These are phyloP conservation scores for Chaetorhynchus papuensis DNA, from an alignment of 2,113 vertebrate genomes.

Conservation along the genomic window DNA sequence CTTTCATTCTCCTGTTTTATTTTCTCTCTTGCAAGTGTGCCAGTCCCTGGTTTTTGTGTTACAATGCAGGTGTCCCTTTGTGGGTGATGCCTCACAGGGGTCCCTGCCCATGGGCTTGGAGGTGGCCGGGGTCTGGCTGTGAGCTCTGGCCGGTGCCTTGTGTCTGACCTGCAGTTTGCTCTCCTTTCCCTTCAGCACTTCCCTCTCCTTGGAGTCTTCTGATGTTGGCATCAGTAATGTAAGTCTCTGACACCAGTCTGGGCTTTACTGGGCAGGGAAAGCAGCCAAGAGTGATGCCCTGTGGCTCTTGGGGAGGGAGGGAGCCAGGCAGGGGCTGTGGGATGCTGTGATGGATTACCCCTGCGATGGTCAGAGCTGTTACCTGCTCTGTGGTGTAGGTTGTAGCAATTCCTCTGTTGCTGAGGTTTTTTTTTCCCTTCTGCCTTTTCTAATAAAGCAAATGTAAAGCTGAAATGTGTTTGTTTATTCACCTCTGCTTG, in stretches of 20 bases:
- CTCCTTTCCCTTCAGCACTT: not conserved
- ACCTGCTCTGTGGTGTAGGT: not conserved
- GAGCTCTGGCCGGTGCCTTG: not conserved
- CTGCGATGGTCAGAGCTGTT: not conserved
- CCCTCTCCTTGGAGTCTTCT: constrained; percentile 38
- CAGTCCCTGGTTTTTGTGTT: not conserved
- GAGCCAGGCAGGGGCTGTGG: not conserved
- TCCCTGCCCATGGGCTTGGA: not conserved
- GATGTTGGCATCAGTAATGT: constrained; percentile 27
- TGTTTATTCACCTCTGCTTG: not conserved
- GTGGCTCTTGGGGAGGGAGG: not conserved
- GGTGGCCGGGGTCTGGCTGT: rapidly evolving
- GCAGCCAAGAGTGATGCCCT: not conserved
- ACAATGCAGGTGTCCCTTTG: not conserved
- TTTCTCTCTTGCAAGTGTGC: not conserved
- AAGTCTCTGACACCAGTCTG: not conserved
- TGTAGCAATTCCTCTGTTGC: not conserved
- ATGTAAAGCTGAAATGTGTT: not conserved
- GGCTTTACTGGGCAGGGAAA: not conserved
- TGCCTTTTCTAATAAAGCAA: not conserved
- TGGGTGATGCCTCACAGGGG: not conserved
- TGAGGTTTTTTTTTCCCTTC: not conserved
- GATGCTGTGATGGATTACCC: not conserved
- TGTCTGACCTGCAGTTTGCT: not conserved
- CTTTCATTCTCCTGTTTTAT: not conserved